These are phyloP conservation scores for Balearica regulorum DNA, from an alignment of 2,797 vertebrate genomes.

Conservation along the genomic window DNA sequence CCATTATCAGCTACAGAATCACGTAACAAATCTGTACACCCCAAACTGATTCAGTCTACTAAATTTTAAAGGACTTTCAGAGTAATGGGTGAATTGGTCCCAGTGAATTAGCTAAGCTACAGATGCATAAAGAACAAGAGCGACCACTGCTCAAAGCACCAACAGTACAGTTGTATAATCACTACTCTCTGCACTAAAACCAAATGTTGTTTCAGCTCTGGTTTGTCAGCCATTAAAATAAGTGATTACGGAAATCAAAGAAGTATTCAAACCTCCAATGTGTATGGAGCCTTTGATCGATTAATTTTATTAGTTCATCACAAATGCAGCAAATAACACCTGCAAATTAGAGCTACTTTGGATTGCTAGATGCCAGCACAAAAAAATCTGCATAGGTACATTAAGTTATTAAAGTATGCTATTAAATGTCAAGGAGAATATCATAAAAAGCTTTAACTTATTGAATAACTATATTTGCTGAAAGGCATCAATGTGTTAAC, in stretches of 20 bases:
- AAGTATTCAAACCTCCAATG: not conserved
- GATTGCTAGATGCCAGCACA: not conserved
- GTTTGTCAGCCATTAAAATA: constrained; percentile 13
- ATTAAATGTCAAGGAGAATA: constrained; percentile 13
- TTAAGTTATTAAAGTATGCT: constrained; percentile 18
- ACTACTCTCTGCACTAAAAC: not conserved
- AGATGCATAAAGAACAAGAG: not conserved
- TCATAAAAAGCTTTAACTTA: constrained; percentile 14
- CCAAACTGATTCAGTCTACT: not conserved
- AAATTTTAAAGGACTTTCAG: not conserved
- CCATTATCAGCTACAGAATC: not conserved
- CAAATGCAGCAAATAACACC: not conserved
- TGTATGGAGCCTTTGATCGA: not conserved
- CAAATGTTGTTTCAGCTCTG: not conserved
- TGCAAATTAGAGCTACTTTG: not conserved
- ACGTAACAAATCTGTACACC: not conserved
- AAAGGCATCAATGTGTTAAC: constrained; percentile 26
- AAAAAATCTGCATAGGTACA: not conserved
- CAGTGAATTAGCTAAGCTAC: not conserved
- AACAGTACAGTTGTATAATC: not conserved
- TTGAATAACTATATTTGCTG: constrained; percentile 14
- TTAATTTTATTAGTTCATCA: not conserved
- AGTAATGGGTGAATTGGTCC: not conserved
- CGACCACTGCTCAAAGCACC: not conserved
- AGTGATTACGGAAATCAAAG: not conserved